A percentile compares a stretch with the other conserved stretches of the same genome.
Evolutionary conservation across 2,888 invertebrate species (phyloP).

Genomic region (Lypha dubia): DNA sequence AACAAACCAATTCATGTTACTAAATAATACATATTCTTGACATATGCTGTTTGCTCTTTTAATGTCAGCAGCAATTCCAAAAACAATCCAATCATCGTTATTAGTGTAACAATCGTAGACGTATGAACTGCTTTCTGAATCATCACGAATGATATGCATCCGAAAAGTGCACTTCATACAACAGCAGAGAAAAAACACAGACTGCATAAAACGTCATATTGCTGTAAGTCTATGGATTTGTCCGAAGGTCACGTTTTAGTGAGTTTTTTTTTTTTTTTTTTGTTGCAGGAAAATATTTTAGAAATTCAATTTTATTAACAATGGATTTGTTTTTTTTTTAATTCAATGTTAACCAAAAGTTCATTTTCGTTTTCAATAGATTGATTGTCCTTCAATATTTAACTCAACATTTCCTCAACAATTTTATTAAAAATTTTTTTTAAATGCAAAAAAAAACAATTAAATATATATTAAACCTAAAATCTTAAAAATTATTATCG

Average conservation of each 20-base stretch:
- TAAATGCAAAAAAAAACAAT: constrained; percentile 2
- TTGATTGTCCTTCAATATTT: no score
- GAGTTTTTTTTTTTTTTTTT: constrained; percentile 2
- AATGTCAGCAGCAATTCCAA: constrained; percentile 25
- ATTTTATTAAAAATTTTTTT: not conserved
- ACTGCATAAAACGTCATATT: constrained; percentile 57
- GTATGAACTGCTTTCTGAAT: not conserved
- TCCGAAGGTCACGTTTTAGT: constrained; percentile 73
- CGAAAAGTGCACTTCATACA: constrained; percentile 43
- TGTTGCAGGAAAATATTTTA: not conserved
- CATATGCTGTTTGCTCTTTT: constrained; percentile 54
- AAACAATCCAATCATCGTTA: not conserved
- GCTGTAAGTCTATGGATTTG: constrained; percentile 73
- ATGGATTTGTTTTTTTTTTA: not conserved
- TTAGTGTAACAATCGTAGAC: not conserved
- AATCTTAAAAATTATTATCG: not conserved
- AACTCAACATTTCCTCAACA: not conserved
- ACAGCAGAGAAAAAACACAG: not conserved
- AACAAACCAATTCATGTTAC: constrained; percentile 47
- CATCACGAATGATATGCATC: not conserved
- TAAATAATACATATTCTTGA: constrained; percentile 18
- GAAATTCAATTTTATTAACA: not conserved
- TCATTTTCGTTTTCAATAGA: no score
- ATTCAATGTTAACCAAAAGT: not conserved
- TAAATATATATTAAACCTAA: not conserved